These are phyloP conservation scores for Equus quagga DNA, from an alignment of 2,113 vertebrate species.

Conservation along the genomic window DNA sequence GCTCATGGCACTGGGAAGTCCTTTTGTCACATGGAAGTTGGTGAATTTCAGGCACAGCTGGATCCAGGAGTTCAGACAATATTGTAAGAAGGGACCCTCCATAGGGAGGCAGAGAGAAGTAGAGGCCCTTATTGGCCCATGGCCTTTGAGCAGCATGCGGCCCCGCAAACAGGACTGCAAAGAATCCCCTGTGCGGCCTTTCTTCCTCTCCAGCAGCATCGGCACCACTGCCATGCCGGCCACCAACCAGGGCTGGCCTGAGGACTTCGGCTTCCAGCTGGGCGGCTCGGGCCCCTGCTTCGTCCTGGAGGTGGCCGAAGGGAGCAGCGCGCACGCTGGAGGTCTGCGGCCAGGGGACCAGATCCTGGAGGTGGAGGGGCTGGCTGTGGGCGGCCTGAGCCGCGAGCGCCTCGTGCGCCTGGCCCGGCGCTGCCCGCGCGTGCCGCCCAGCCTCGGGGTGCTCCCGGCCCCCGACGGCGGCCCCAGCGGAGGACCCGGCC, in stretches of 20 bases:
- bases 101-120: background rate
- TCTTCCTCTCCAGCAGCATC: conserved; percentile 83
- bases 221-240: conserved; percentile 92
- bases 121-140: background rate
- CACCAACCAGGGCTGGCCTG: conserved; percentile 96
- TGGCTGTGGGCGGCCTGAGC: conserved; percentile 91
- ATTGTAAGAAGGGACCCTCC: background rate
- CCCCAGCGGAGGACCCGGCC: conserved; percentile 81
- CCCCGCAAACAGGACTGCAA: rapidly evolving
- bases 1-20: background rate
- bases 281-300: conserved; percentile 94
- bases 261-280: conserved; percentile 96
- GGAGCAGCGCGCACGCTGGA: conserved; percentile 94
- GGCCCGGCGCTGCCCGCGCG: conserved; percentile 91
- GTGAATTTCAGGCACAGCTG: background rate
- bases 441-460: conserved; percentile 97
- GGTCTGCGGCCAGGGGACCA: conserved; percentile 95
- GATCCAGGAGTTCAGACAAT: background rate
- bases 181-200: background rate
- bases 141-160: background rate
- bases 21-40: background rate
- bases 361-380: conserved; percentile 97
- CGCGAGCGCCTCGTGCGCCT: conserved; percentile 89
- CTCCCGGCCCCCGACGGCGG: conserved; percentile 86
- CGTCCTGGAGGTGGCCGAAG: conserved; percentile 95